Base-by-base conservation (phyloP, 2,113 vertebrate species). In the Eolophus roseicapilla region DNA sequence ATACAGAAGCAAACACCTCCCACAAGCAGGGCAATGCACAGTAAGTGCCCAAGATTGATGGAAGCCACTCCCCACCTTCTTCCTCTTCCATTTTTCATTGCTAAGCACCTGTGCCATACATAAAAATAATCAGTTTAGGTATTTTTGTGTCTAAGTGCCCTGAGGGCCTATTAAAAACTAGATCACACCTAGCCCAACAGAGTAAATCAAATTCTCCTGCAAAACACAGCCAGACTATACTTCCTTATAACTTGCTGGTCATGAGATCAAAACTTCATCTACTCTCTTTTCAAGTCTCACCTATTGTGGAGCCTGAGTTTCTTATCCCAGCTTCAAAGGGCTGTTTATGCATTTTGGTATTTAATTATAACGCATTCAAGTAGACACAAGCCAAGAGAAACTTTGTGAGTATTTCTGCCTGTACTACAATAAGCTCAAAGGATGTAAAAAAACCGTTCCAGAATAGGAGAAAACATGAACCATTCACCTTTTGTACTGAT, bases 381-480 rank as follows among this genome's bases (percentile, higher is more conserved):
- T 7, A 90, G 71, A 85, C 14, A 90, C 28, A 90, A 50, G 75
- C 87, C 88, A 94, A 88, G 43, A 96, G 52, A 95, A 67, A 53
- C 37, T 86, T 43, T 55, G n/a, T 74, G 62, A 90, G 17, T 47
- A 82, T 69, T 87, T 85, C 75, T 88, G 16, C 27, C 35, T 94
- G 60, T 82, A 55, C 63, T 88, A 76, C 23, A 82, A 75, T 29
- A 73, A 67, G 15, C 17, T 94, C 37, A 79, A 90, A 91, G 27
- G n/a, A 93, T 68, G 39, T 25, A 68, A 80, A 71, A 25, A 11
- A 20, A 15, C 3, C 7, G 35, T 68, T 80, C 28, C 49, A 69
- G n/a, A 64, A 59, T 75, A 96, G 68, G 70, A 79, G 57, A 85
- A 94, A 88, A 90, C 50, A 82, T 57, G 82, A 96, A 92, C 76